Evolutionary conservation across 2,888 invertebrate species (phyloP), one percentile per base, ranked within the genome.

Genomic region (Lathronympha strigana): DNA sequence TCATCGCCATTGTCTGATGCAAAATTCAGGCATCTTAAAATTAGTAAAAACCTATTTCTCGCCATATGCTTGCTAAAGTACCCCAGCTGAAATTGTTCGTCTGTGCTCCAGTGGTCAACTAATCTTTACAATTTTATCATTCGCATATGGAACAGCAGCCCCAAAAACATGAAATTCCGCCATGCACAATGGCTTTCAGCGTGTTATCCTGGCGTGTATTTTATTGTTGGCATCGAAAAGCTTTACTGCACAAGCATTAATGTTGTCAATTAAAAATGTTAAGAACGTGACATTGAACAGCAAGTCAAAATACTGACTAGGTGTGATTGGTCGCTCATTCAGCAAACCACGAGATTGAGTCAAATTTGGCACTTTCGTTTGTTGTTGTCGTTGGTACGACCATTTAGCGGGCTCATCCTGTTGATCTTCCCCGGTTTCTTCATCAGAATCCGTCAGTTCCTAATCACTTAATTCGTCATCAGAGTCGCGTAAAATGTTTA

Each of bases 1-100:
- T 54, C 23, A 15, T 9, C 23, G 9, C 31, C 15, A 8, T 25
- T 38, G 19, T 54, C 36, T 8, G 9, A 8, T 1, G 23, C 8
- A 25, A 38, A 21, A 54, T 54, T 40, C 25, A 54, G 13, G 17
- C 38, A 38, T 38, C 25, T 38, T 2, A 54, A 11, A 38, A 38
- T 54, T 9, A 54, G 4, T 13, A 38, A 6, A 40, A 54, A 54
- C 25, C 54, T 38, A 17, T 54, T 38, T 38, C 54, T 40, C 2
- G 54, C 6, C 54, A 54, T 54, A 23, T 53, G n/a, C n/a, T 38
- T 36, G 0, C 19, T 5, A 19, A 53, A 54, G 25, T 21, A 54
- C 25, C 40, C 25, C n/a, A 54, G 6, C 5, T 25, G 38, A 40
- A 38, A 54, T 25, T 33, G 23, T 9, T 38, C 38, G 5, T 54